Evolutionary conservation across 92 coral and sea anemone genomes (phyloP).

Genomic region (Porites cylindrica): DNA sequence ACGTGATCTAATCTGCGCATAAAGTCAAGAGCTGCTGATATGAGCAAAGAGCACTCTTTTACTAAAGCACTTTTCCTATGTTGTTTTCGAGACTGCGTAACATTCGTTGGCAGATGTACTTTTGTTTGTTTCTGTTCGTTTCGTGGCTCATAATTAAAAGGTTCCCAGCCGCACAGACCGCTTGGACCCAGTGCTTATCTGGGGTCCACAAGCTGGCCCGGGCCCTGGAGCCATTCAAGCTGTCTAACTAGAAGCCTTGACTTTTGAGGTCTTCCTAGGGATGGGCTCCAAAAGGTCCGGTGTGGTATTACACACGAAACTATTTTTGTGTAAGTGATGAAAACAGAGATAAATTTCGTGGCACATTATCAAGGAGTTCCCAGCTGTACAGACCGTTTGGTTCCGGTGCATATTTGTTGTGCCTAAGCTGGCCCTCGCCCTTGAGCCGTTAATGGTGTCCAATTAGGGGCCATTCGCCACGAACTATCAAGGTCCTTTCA

Average conservation of each 20-base stretch:
- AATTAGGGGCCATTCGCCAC: too few relatives aligned
- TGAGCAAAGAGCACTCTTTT: background rate
- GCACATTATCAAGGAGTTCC: too few relatives aligned
- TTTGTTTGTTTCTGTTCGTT: slow-evolving; percentile 71
- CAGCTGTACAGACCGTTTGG: too few relatives aligned
- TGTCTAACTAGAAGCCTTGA: slow-evolving; percentile 58
- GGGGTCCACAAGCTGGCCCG: slow-evolving; percentile 70
- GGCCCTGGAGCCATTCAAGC: slow-evolving; percentile 80
- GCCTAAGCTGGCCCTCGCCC: too few relatives aligned
- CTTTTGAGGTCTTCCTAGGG: background rate
- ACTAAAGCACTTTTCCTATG: background rate
- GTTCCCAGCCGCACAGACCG: slow-evolving; percentile 87
- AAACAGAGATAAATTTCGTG: too few relatives aligned
- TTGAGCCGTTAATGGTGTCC: too few relatives aligned
- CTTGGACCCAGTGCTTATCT: slow-evolving; percentile 82
- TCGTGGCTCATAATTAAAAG: slow-evolving; percentile 93
- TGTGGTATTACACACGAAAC: too few relatives aligned
- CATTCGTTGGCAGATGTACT: slow-evolving; percentile 96
- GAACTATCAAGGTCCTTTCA: too few relatives aligned
- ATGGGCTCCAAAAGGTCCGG: background rate
- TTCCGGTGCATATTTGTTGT: too few relatives aligned
- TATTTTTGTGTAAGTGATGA: too few relatives aligned
- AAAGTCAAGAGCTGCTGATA: too few relatives aligned
- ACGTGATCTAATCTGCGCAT: too few relatives aligned
- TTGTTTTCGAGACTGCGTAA: slow-evolving; percentile 82